phyloP scores from a whole-genome alignment of 1,140 invertebrate species.

The Drosophila neocordata region DNA sequence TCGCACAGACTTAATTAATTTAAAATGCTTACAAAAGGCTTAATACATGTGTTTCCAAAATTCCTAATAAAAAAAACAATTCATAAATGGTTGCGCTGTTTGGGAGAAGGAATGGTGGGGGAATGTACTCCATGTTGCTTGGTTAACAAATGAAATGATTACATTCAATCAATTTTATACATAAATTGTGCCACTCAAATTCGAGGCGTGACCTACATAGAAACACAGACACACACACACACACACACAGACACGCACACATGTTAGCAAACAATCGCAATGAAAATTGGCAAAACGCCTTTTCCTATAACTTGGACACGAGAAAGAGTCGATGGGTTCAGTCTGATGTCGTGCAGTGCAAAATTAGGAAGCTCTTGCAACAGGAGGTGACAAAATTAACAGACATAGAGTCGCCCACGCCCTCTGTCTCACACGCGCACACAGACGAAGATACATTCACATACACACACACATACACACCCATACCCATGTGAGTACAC shows the following conservation, averaged over 20 bases:
- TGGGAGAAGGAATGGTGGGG: no score
- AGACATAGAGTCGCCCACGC: slow-evolving; percentile 22
- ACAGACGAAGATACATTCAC: no score
- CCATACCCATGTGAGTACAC: slow-evolving; percentile 31
- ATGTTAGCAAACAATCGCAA: slow-evolving; percentile 53
- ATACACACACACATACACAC: slow-evolving; percentile 44
- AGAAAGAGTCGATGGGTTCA: background rate
- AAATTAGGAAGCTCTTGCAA: slow-evolving; percentile 70
- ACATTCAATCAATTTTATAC: slow-evolving; percentile 59
- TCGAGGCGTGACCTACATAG: slow-evolving; percentile 70
- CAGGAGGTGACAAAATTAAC: slow-evolving; percentile 64
- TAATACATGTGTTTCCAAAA: no score
- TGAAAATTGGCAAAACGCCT: slow-evolving; percentile 63
- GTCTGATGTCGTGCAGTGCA: slow-evolving; percentile 46
- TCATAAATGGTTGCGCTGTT: no score
- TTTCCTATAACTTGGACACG: slow-evolving; percentile 7
- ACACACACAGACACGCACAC: slow-evolving; percentile 15
- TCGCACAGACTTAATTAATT: no score
- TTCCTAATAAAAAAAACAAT: no score
- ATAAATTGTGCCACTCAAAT: slow-evolving; percentile 59
- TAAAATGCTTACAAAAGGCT: no score
- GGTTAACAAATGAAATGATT: slow-evolving; percentile 57
- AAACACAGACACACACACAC: slow-evolving; percentile 11
- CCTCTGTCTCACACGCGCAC: slow-evolving; percentile 32
- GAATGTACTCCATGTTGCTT: background rate